Conservation (phyloP, 2,113 vertebrate species). For the Rhombomys opimus region DNA sequence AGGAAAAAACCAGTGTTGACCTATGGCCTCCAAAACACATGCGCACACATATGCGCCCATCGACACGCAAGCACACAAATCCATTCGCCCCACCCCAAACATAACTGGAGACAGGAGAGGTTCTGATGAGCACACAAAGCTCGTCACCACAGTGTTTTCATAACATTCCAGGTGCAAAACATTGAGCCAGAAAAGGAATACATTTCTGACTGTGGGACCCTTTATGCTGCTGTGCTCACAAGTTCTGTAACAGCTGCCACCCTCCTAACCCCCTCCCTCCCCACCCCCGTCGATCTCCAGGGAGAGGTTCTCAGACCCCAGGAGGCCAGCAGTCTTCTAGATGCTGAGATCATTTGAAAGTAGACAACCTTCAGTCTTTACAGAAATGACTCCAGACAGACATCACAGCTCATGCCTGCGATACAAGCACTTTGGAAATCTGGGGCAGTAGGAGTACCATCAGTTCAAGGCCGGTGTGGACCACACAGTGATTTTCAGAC, state of each 20-base stretch:
- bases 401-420: neutral
- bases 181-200: neutral
- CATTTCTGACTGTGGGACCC: neutral
- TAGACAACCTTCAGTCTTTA: neutral
- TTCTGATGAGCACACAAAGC: neutral
- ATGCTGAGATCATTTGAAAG: neutral
- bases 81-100: neutral
- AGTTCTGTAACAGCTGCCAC: neutral
- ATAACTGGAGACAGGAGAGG: neutral
- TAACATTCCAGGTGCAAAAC: conserved; percentile 18
- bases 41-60: neutral
- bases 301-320: neutral
- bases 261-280: too few species aligned
- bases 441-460: neutral
- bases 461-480: neutral
- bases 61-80: neutral
- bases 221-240: neutral
- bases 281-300: too few species aligned
- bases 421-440: neutral
- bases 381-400: neutral
- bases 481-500: neutral
- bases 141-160: neutral
- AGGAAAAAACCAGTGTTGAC: neutral
- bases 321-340: neutral
- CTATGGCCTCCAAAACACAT: neutral